Evolutionary conservation across 2,797 vertebrate genomes (phyloP).

Genomic region (Australoheros facetus): DNA sequence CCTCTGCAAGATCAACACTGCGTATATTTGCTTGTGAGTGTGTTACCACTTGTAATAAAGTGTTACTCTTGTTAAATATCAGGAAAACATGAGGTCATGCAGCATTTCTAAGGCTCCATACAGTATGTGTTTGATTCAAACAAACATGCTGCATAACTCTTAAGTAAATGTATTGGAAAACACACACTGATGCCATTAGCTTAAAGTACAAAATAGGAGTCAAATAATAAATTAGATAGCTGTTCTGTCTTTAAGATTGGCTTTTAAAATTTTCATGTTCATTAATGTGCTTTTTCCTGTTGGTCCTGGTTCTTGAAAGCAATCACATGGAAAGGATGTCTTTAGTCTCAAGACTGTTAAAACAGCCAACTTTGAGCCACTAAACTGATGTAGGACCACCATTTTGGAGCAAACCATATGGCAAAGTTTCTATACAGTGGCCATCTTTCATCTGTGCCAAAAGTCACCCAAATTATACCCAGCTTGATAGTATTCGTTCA

Average conservation of each 20-base stretch:
- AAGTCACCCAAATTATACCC: not conserved
- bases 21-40: not conserved
- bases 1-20: conserved; percentile 25
- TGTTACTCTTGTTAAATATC: conserved; percentile 21
- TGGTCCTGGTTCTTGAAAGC: not conserved
- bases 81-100: conserved; percentile 11
- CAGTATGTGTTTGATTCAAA: not conserved
- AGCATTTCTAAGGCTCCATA: not conserved
- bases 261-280: not conserved
- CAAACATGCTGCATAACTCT: not conserved
- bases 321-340: not conserved
- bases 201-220: not conserved
- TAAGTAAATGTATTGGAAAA: not conserved
- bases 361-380: not conserved
- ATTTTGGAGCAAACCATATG: not conserved
- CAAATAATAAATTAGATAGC: not conserved
- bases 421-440: not conserved
- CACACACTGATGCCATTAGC: not conserved
- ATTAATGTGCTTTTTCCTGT: not conserved
- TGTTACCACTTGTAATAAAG: conserved; percentile 27
- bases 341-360: not conserved
- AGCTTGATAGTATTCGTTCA: not conserved
- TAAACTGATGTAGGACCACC: not conserved
- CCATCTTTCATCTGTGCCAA: too few species aligned
- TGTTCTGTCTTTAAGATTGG: not conserved